Percentiles rank a stretch among this genome's conserved stretches.
Conservation (phyloP, 2,113 vertebrate genomes). For the Pterocles burchelli region DNA sequence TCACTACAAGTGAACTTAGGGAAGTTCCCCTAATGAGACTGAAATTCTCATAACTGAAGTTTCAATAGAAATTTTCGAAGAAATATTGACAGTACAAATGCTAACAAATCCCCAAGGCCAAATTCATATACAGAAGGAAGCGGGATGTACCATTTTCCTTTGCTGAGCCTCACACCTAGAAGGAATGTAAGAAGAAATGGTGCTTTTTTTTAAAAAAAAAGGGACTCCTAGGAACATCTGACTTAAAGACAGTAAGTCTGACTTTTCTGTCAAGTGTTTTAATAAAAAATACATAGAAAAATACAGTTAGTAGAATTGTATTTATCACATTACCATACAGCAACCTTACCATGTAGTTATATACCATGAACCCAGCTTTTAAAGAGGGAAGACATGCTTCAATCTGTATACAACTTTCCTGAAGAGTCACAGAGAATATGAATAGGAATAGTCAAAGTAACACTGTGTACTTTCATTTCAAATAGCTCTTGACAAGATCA, state of each 20-base stretch:
- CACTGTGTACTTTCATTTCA: neutral
- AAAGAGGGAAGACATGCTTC: neutral
- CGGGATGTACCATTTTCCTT: neutral
- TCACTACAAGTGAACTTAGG: neutral
- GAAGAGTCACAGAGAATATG: neutral
- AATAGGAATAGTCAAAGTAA: neutral
- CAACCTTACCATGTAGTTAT: neutral
- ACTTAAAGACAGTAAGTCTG: neutral
- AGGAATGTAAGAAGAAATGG: neutral
- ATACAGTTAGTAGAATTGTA: neutral
- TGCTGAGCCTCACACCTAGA: accelerated
- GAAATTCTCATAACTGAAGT: neutral
- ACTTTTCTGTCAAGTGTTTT: neutral
- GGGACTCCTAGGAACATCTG: neutral
- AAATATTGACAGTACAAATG: neutral
- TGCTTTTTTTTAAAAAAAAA: neutral
- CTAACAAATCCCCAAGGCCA: neutral
- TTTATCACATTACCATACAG: neutral
- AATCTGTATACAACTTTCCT: neutral
- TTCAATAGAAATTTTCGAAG: neutral
- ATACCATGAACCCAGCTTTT: neutral
- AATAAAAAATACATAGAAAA: neutral
- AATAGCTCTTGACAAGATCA: neutral
- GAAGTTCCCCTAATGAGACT: neutral
- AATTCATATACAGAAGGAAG: neutral